Percentiles rank a stretch among this genome's conserved stretches.
Evolutionary conservation across 2,888 invertebrate species (phyloP).

Genomic region (Andrena dorsata): DNA sequence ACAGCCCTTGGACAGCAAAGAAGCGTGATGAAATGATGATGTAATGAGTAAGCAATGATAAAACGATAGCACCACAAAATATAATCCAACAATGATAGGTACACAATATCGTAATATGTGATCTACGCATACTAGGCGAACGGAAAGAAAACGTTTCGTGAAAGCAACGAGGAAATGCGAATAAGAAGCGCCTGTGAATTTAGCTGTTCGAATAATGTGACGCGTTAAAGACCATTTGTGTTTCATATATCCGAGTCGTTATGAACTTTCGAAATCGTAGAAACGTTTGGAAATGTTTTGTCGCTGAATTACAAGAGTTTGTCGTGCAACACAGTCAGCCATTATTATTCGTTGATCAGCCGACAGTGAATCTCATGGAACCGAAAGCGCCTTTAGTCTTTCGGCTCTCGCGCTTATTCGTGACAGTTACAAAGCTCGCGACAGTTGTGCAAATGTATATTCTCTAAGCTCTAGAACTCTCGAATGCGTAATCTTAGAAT

Average conservation of each 20-base stretch:
- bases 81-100: conserved; percentile 57
- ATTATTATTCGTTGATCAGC: conserved; percentile 41
- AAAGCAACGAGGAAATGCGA: conserved; percentile 65
- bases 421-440: conserved; percentile 1
- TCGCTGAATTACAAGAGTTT: conserved; percentile 51
- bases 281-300: conserved; percentile 58
- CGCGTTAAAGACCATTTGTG: conserved; percentile 54
- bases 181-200: conserved; percentile 71
- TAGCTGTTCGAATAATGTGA: conserved; percentile 51
- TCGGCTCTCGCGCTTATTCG: not conserved
- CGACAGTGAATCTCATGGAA: conserved; percentile 5
- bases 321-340: conserved; percentile 25
- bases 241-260: conserved; percentile 52
- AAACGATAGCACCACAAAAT: conserved; percentile 56
- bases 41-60: conserved; percentile 62
- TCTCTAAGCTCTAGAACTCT: conserved; percentile 17
- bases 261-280: not conserved
- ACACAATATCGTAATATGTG: conserved; percentile 64
- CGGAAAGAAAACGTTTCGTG: conserved; percentile 65
- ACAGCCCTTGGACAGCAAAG: conserved; percentile 60
- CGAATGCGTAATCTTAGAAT: conserved; percentile 18
- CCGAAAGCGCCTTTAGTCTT: not conserved
- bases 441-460: conserved; percentile 1
- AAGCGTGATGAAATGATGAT: conserved; percentile 67
- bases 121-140: conserved; percentile 69